phyloP scores from a whole-genome alignment of 2,888 invertebrate species.

The Tolmerus cingulatus region DNA sequence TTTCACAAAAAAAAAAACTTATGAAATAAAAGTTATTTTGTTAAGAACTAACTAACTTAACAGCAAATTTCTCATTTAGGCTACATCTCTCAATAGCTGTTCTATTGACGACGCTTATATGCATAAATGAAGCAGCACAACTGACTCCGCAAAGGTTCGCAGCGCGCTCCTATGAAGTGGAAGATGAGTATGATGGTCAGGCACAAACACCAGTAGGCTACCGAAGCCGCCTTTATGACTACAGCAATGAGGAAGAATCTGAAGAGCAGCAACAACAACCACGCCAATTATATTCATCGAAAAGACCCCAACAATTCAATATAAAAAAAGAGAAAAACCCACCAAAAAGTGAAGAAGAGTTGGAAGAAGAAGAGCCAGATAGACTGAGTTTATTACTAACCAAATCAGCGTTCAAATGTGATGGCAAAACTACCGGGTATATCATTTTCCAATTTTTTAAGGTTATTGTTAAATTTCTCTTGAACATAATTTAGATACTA shows the following conservation, averaged over 20 bases:
- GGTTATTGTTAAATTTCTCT: not conserved
- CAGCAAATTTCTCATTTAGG: not conserved
- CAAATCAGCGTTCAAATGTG: slow-evolving; percentile 85
- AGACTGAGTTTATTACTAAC: slow-evolving; percentile 79
- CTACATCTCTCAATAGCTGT: not conserved
- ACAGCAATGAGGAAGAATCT: slow-evolving; percentile 57
- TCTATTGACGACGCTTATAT: not conserved
- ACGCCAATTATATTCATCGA: slow-evolving; percentile 57
- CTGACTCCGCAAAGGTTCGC: slow-evolving; percentile 59
- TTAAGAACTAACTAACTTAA: not conserved
- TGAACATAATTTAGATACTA: slow-evolving; percentile 69
- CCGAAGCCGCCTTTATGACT: slow-evolving; percentile 58
- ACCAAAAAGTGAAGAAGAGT: slow-evolving; percentile 67
- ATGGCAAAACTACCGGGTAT: slow-evolving; percentile 78
- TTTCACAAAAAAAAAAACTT: too few relatives aligned
- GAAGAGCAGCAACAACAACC: slow-evolving; percentile 51
- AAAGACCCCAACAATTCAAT: slow-evolving; percentile 52
- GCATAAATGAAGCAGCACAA: slow-evolving; percentile 20
- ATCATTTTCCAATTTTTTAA: not conserved
- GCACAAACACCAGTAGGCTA: slow-evolving; percentile 62
- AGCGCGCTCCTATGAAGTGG: slow-evolving; percentile 56
- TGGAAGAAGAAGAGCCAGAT: slow-evolving; percentile 86
- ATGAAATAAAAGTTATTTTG: not conserved
- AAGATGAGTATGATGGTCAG: slow-evolving; percentile 60
- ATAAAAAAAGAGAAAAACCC: slow-evolving; percentile 46